Evolutionary conservation across 2,888 invertebrate genomes (phyloP), one percentile per base, ranked within the genome.

Genomic region (Drosophila meridionalis): DNA sequence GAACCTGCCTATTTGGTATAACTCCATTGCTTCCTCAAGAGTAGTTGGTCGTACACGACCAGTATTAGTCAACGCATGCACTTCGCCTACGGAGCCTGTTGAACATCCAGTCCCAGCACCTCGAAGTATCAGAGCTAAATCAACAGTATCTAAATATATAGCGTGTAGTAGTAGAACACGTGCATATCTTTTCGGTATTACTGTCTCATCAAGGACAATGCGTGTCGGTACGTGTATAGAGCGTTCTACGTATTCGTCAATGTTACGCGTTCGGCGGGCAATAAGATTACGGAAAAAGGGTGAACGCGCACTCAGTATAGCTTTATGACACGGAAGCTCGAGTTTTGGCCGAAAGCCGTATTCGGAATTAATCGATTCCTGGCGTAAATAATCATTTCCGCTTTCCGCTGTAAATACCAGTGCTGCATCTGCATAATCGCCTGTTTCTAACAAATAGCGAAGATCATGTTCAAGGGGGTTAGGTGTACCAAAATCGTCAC

Each of bases 1-100:
- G 93, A 99, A 99, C 91, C 97, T 95, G 59, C 98, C 99, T 61
- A 99, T 99, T 94, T 99, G 99, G 93, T 98, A 99, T 56, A 99
- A 95, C 93, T 99, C 98, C 96, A 98, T 98, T 42, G 98, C 99
- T 93, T 99, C 98, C 91, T 99, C 98, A 40, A 98, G 93, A 7
- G 96, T 95, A 59, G 95, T 95, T 11, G 96, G 95, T 67, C 96
- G 93, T 81, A 95, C 95, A 52, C 96, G 94, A 43, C 96, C 95
- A 3, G 95, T 96, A 83, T 95, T 95, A 12, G 96, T 95, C 61
- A 96, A 90, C 20, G 96, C 97, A 93, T 97, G 97, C 60, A 96
- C 96, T 92, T 95, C 95, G 64, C 95, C 94, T 47, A 95, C 92
- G 78, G 95, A 95, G 12, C 95, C 95, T 9, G 95, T 94, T 38